These are phyloP conservation scores for Anthoscopus minutus DNA, from an alignment of 2,113 vertebrate species.

Conservation along the genomic window DNA sequence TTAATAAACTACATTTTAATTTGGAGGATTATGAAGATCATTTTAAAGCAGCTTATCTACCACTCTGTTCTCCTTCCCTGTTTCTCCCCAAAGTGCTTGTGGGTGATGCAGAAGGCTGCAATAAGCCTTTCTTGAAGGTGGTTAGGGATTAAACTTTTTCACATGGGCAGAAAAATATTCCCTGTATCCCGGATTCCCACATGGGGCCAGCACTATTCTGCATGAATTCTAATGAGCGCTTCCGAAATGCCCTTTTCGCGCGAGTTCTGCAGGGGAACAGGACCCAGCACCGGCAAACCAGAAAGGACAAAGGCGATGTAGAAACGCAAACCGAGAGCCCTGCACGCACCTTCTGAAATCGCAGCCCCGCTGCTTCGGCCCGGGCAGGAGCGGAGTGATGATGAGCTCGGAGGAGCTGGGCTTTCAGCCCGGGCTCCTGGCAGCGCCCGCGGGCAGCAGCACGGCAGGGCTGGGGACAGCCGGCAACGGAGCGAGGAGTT, in stretches of 20 bases:
- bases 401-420: background rate
- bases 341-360: background rate
- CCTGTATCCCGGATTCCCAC: too few species aligned
- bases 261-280: background rate
- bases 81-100: background rate
- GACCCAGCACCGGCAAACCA: background rate
- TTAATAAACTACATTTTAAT: background rate
- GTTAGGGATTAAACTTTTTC: background rate
- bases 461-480: too few species aligned
- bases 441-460: background rate
- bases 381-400: background rate
- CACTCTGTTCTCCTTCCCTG: background rate
- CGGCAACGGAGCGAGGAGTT: background rate
- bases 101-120: background rate
- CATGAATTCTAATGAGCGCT: background rate
- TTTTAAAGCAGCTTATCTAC: slow-evolving; percentile 28
- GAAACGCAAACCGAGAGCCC: background rate
- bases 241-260: background rate
- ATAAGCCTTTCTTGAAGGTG: background rate
- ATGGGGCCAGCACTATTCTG: background rate
- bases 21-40: background rate
- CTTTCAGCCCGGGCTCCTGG: background rate
- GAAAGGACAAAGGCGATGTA: background rate
- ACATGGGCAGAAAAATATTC: too few species aligned
- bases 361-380: background rate